Evolutionary conservation across 2,113 vertebrate genomes (phyloP), one percentile per base, ranked within the genome.

Genomic region (Notarius lentiginosus): DNA sequence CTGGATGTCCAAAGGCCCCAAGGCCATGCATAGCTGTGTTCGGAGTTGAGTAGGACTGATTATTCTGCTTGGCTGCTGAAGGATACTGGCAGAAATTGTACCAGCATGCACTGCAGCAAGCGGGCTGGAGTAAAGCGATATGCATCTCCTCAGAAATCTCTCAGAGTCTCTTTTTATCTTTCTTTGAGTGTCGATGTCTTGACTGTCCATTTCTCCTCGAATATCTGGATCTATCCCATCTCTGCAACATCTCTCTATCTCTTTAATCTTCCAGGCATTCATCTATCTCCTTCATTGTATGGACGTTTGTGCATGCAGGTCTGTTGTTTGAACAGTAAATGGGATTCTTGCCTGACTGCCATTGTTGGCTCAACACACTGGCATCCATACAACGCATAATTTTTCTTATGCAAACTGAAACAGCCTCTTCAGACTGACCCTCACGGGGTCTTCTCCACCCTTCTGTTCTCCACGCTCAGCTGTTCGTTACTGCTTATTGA

Each of bases 51-150:
- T 47, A 76, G 51, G 80, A 65, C 72, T 83, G 81, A 87, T 87
- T 87, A 83, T 87, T 83, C 86, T 77, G 72, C 72, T 82, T 24
- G 30, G 72, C 72, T 79, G 47, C 51, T 55, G 22, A 66, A 75
- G 70, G 72, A 68, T 77, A 68, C 81, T 68, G 80, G 81, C 55
- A 8, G 81, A 55, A 76, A 87, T 56, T 77, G 20, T 83, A 66
- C 86, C 86, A 87, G 81, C 80, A 87, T 87, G 81, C 72, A 55
- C 70, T 83, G 72, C 60, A 76, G 86, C 22, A 10, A 76, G 86
- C 22, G 17, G 49, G 61, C 51, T n/a, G 27, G 70, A 47, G 75
- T 20, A 72, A 53, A 30, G 3, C 49, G 80, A 68, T 75, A 17
- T 27, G 22, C 60, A 47, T 63, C 76, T 86, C 27, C n/a, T 51